Base-by-base conservation (phyloP, 2,797 vertebrate species). In the Buphagus erythrorhynchus region DNA sequence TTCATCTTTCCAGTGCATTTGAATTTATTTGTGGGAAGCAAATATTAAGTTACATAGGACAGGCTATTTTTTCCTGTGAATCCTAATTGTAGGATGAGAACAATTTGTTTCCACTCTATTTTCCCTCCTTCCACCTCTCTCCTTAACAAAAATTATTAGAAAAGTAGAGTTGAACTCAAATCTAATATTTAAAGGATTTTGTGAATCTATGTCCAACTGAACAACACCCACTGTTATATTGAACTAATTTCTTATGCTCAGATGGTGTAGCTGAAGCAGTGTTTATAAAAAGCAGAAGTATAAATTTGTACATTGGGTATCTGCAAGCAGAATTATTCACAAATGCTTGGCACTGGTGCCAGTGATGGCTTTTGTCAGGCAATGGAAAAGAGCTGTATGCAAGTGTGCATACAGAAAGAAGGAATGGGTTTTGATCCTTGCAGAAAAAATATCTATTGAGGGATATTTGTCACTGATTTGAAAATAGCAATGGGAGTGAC, bases 261-360 rank as follows among this genome's bases (percentile, higher is more conserved):
- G 68, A 83, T 77, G 91, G 35, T 58, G 58, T 75, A 91, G 46
- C 36, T 93, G 69, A 93, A 91, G 24, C 38, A 87, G 40, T 72
- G 29, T 65, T 85, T 92, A 86, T 93, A 86, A 91, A 94, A 96
- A 89, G 46, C 66, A 84, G 66, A 91, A 94, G 31, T 45, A 86
- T 63, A 68, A 83, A 78, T 89, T 94, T 66, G 26, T 86, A 72
- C 46, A 49, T 51, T 63, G 58, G 46, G 19, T 91, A 46, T 93
- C 69, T 81, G 36, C 58, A 93, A 69, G 31, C 49, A 89, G 61
- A 54, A 91, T 95, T 91, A 90, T 88, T 88, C 79, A 73, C 62
- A 91, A 94, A 67, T 75, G 54, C 58, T 65, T 95, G 88, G 65
- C 57, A 58, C 17, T 77, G 46, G n/a, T 93, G 61, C 59, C 62